Evolutionary conservation across 2,888 invertebrate species (phyloP), one percentile per base, ranked within the genome.

Genomic region (Trissolcus brochymenae): DNA sequence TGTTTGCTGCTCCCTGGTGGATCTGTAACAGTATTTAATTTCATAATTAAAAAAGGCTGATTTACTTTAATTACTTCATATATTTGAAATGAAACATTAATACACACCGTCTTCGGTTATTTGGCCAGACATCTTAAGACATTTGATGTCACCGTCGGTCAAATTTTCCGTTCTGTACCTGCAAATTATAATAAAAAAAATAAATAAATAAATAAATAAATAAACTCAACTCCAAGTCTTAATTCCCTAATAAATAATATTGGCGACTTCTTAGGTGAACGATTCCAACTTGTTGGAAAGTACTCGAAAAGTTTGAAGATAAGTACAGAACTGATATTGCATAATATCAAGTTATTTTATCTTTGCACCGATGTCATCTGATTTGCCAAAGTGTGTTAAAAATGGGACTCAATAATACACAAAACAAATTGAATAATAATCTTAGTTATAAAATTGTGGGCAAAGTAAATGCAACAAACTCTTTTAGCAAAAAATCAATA

Each of bases 111-210:
- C 76, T 46, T 70, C 61, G 7, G 60, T 50, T 3, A 76, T 55
- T 4, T 55, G 35, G 16, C 65, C 56, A 1, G 56, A 60, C 11
- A 21, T 40, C 56, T 76, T 76, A 6, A 76, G 62, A 54, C 76
- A 76, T 43, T 43, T 61, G 46, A 76, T 71, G 2, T 71, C 71
- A 1, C 76, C 76, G 25, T 76, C 76, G 2, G 76, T 56, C 16
- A 76, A 17, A 3, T 11, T 14, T 49, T 76, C 76, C n/a, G 66
- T 49, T 19, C 71, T 66, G 41, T 71, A 76, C 14, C 76, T 76
- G 51, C 16, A 51, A 51, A 17, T 17, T 0, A 21, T 17, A 11
- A 17, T 2, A 51, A 35, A 35, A 11, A 7, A 35, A 35, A n/a
- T n/a, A n/a, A n/a, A n/a, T n/a, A n/a, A n/a, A n/a, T n/a, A n/a